Percentiles rank a stretch among this genome's conserved stretches.
Evolutionary conservation across 1,140 invertebrate species (phyloP).

Genomic region (Conus ventricosus): DNA sequence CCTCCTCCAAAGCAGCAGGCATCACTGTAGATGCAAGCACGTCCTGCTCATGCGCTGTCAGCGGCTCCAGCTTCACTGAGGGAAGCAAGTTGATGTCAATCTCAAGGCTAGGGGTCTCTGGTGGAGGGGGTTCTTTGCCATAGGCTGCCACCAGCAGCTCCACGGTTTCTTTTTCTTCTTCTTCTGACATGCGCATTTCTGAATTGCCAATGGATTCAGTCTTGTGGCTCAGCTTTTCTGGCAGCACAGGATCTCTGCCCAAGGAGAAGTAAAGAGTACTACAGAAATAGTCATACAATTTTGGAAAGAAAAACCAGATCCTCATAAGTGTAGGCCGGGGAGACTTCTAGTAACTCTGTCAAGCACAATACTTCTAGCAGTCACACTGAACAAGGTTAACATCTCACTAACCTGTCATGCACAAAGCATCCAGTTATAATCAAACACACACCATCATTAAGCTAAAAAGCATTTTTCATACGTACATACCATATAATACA

Average conservation of each 20-base stretch:
- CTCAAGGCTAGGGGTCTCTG: background rate
- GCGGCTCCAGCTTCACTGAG: slow-evolving; percentile 19
- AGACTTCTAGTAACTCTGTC: too few relatives aligned
- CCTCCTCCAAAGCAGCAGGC: background rate
- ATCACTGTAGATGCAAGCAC: background rate
- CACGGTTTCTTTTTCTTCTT: slow-evolving; percentile 24
- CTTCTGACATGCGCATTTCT: slow-evolving; percentile 15
- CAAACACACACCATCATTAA: too few relatives aligned
- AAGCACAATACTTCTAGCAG: too few relatives aligned
- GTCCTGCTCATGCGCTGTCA: background rate
- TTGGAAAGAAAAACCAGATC: too few relatives aligned
- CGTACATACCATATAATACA: too few relatives aligned
- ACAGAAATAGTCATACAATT: background rate
- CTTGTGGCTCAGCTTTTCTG: slow-evolving; percentile 28
- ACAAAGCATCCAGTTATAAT: too few relatives aligned
- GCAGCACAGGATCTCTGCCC: slow-evolving; percentile 20
- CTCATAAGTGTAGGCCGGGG: too few relatives aligned
- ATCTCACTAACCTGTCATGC: too few relatives aligned
- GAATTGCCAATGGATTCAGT: background rate
- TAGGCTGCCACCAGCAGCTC: slow-evolving; percentile 29
- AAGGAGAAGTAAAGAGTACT: background rate
- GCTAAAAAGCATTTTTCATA: too few relatives aligned
- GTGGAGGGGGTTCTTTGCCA: background rate
- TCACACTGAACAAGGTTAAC: too few relatives aligned
- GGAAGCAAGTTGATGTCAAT: slow-evolving; percentile 23